A percentile compares a stretch with the other conserved stretches of the same genome.
Evolutionary conservation across 2,888 invertebrate species (phyloP).

Genomic region (Uloborus plumipes): DNA sequence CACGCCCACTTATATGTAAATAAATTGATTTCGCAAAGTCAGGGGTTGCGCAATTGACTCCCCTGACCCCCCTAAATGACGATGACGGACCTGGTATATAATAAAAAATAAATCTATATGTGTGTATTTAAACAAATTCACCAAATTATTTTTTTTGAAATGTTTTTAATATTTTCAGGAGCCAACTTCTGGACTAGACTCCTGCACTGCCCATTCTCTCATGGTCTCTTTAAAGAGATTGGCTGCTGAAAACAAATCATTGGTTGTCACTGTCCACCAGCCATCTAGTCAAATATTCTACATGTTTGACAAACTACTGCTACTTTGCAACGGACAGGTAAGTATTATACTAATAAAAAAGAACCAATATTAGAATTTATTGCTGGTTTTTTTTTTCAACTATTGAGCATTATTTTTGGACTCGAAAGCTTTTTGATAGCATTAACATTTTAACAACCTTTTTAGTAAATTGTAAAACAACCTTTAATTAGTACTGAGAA

Average conservation of each 20-base stretch:
- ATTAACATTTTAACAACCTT: too few relatives aligned
- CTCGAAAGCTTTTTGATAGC: too few relatives aligned
- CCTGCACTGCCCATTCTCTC: slow-evolving; percentile 82
- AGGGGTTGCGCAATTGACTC: too few relatives aligned
- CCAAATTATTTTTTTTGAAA: too few relatives aligned
- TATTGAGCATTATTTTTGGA: not conserved
- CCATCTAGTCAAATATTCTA: slow-evolving; percentile 88
- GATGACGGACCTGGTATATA: too few relatives aligned
- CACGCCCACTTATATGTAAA: too few relatives aligned
- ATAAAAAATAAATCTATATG: too few relatives aligned
- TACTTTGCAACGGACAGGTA: slow-evolving; percentile 71
- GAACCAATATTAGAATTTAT: not conserved
- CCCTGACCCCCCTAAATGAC: too few relatives aligned
- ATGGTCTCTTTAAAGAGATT: slow-evolving; percentile 82
- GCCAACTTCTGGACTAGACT: slow-evolving; percentile 86
- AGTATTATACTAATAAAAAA: slow-evolving; percentile 68
- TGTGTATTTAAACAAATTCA: too few relatives aligned
- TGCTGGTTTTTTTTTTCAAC: not conserved
- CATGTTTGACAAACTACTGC: slow-evolving; percentile 82
- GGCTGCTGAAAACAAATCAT: slow-evolving; percentile 83
- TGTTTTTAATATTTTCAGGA: slow-evolving; percentile 75
- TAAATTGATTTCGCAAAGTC: too few relatives aligned
- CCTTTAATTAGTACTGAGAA: too few relatives aligned
- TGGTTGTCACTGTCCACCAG: slow-evolving; percentile 85
- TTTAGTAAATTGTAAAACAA: too few relatives aligned